Conservation (phyloP, 2,797 vertebrate genomes). For the Hippoglossus hippoglossus region DNA sequence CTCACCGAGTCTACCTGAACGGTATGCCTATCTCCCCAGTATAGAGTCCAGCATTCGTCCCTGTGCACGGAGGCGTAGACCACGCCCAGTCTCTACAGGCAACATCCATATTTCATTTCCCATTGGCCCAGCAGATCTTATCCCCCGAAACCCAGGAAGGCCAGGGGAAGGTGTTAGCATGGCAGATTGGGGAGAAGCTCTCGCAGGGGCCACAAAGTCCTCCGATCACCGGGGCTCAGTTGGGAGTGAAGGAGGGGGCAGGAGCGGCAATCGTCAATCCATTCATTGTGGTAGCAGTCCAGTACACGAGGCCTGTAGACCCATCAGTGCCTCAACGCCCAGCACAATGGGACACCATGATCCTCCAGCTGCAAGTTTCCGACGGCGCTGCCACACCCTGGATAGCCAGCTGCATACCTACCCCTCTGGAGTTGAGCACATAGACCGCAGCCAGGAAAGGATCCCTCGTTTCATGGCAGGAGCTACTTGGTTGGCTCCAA, state of each 20-base stretch:
- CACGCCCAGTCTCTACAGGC: conserved; percentile 89
- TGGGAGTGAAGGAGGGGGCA: conserved; percentile 15
- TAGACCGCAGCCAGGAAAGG: conserved; percentile 82
- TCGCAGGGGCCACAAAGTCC: conserved; percentile 22
- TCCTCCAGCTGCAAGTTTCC: conserved; percentile 67
- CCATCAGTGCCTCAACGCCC: conserved; percentile 30
- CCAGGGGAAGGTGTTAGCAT: conserved; percentile 49
- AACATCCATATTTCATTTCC: conserved; percentile 91
- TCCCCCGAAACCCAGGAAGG: conserved; percentile 74
- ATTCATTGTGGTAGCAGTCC: conserved; percentile 65
- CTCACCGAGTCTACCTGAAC: conserved; percentile 63
- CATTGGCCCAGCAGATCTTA: conserved; percentile 86
- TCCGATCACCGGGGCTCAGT: conserved; percentile 36
- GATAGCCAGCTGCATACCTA: conserved; percentile 73
- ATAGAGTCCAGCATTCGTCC: conserved; percentile 87
- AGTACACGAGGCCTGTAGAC: conserved; percentile 40
- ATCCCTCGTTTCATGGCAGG: conserved; percentile 84
- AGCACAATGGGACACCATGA: conserved; percentile 51
- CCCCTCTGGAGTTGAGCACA: conserved; percentile 35
- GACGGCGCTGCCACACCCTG: conserved; percentile 82
- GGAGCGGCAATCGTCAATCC: conserved; percentile 33
- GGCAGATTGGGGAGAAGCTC: conserved; percentile 45
- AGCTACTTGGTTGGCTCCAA: conserved; percentile 62
- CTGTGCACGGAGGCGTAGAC: conserved; percentile 86
- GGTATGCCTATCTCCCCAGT: conserved; percentile 82